Evolutionary conservation across 1,140 invertebrate species (phyloP).

Genomic region (Macrobrachium nipponense): DNA sequence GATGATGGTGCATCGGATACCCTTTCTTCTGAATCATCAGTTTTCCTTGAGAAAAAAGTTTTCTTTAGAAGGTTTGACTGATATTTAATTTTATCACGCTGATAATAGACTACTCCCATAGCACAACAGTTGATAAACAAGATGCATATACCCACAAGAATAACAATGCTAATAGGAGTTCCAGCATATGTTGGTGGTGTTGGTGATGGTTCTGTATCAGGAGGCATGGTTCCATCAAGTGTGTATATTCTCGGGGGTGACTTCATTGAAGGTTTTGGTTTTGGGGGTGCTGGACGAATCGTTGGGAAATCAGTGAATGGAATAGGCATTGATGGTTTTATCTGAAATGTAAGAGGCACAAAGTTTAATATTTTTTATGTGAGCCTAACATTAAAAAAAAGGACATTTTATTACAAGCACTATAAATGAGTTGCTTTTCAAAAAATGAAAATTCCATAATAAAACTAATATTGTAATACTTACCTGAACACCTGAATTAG

Average conservation of each 20-base stretch:
- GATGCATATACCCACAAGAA: constrained; percentile 82
- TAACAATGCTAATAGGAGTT: constrained; percentile 76
- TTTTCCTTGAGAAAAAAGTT: constrained; percentile 16
- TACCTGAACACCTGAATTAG: too few relatives aligned
- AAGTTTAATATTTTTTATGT: too few relatives aligned
- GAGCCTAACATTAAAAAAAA: too few relatives aligned
- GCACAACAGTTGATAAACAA: constrained; percentile 84
- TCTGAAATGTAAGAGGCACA: too few relatives aligned
- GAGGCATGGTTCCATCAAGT: not conserved
- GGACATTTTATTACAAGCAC: too few relatives aligned
- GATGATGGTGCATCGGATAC: constrained; percentile 4
- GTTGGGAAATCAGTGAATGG: too few relatives aligned
- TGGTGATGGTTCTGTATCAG: not conserved
- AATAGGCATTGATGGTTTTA: too few relatives aligned
- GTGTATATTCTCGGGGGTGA: not conserved
- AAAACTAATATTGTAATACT: too few relatives aligned
- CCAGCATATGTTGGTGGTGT: constrained; percentile 53
- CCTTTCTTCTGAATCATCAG: constrained; percentile 26
- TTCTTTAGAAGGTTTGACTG: constrained; percentile 72
- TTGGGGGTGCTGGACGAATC: too few relatives aligned
- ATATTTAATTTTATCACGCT: constrained; percentile 74
- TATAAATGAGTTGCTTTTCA: too few relatives aligned
- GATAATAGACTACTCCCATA: constrained; percentile 82
- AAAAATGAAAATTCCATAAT: too few relatives aligned
- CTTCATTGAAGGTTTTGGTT: too few relatives aligned